Conservation (phyloP, 2,113 vertebrate species). For the Castor canadensis region DNA sequence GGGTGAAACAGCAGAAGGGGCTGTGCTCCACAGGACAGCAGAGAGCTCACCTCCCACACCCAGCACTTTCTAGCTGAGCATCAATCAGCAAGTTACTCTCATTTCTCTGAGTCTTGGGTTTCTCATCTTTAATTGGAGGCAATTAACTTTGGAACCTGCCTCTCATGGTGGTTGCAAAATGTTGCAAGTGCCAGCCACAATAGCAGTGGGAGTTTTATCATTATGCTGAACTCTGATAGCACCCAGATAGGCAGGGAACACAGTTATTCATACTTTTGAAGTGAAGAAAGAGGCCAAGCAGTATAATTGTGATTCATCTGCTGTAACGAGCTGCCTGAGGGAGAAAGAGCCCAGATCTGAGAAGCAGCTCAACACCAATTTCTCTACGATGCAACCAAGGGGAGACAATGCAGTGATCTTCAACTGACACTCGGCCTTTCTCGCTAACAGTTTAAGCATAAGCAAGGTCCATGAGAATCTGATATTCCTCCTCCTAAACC, state of each 20-base stretch:
- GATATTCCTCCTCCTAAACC: not conserved
- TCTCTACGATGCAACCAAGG: not conserved
- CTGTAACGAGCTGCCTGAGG: not conserved
- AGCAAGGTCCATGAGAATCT: not conserved
- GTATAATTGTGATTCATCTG: not conserved
- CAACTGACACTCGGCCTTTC: not conserved
- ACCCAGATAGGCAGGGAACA: not conserved
- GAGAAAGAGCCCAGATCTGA: not conserved
- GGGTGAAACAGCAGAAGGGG: not conserved
- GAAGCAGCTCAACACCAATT: not conserved
- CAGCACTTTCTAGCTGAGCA: not conserved
- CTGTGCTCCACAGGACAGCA: fast-evolving
- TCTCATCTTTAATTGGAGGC: slow-evolving; percentile 55
- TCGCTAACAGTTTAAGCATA: not conserved
- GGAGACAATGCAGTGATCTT: not conserved
- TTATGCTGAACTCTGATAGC: slow-evolving; percentile 39
- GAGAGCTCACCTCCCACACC: not conserved
- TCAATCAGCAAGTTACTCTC: not conserved
- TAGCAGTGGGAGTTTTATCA: not conserved
- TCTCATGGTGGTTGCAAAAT: not conserved
- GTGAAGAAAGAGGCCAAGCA: not conserved
- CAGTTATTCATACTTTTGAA: not conserved
- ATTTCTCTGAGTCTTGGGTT: slow-evolving; percentile 8
- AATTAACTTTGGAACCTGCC: not conserved
- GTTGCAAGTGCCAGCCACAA: not conserved